Conservation (phyloP, 92 coral and sea anemone genomes). For the Porites rus region DNA sequence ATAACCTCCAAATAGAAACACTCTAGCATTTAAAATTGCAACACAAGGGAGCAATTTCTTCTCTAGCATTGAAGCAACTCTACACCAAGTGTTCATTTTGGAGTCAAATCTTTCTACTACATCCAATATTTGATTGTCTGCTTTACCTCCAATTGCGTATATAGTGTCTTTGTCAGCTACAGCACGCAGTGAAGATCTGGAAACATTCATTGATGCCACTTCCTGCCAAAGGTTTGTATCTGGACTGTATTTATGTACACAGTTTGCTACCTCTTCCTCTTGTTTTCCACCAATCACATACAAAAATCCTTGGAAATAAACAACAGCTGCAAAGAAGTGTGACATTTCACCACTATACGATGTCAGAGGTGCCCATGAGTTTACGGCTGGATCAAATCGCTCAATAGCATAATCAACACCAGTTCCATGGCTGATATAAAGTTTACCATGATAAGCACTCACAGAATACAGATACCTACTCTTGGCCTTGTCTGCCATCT, state of each 20-base stretch:
- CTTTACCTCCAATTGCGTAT: neutral
- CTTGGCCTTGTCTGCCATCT: neutral
- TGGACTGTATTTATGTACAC: neutral
- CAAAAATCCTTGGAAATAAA: neutral
- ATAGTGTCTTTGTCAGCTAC: neutral
- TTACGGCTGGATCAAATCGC: constrained; percentile 18
- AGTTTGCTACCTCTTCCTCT: neutral
- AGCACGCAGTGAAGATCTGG: neutral
- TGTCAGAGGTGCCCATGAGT: constrained; percentile 1
- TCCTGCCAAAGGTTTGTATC: constrained; percentile 23
- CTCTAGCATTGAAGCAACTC: no score
- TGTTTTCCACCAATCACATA: neutral
- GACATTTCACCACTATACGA: neutral
- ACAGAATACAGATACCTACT: fast-evolving
- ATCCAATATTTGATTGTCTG: no score
- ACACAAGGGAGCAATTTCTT: no score
- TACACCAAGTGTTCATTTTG: no score
- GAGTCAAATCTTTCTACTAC: no score
- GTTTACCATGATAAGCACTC: neutral
- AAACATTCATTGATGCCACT: neutral
- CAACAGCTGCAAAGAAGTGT: neutral
- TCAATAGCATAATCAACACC: neutral
- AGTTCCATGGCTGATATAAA: neutral
- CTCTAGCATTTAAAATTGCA: no score
- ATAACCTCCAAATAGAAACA: no score